Conservation (phyloP, 1,140 invertebrate species). For the Trachelipus rathkii region DNA sequence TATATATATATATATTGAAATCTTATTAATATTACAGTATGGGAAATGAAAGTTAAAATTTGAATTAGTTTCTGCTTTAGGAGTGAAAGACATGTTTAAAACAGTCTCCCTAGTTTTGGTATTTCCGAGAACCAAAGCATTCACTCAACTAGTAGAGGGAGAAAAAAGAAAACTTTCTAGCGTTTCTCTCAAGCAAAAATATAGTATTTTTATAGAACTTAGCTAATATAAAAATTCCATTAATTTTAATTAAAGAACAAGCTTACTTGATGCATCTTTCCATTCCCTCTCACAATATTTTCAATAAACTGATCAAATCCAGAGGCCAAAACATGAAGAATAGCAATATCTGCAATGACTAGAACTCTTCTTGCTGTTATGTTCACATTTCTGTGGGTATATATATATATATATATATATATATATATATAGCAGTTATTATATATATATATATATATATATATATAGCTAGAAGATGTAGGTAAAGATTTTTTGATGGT, state of each 20-base stretch:
- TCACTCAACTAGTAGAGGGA: too few species aligned
- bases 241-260: neutral
- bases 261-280: constrained; percentile 25
- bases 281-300: constrained; percentile 30
- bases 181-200: neutral
- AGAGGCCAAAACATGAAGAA: constrained; percentile 22
- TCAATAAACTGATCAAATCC: constrained; percentile 32
- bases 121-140: too few species aligned
- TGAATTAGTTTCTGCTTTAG: too few species aligned
- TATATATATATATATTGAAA: neutral
- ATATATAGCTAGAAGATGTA: too few species aligned
- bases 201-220: too few species aligned
- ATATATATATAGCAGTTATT: neutral
- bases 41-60: too few species aligned
- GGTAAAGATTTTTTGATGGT: too few species aligned
- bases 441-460: too few species aligned
- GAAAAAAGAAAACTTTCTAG: neutral
- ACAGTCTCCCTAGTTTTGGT: too few species aligned
- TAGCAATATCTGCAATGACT: constrained; percentile 58
- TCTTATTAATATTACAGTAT: too few species aligned
- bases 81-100: too few species aligned
- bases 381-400: constrained; percentile 26
- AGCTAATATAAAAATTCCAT: neutral
- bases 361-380: constrained; percentile 29
- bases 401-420: constrained; percentile 16